These are phyloP conservation scores for Clitarchus hookeri DNA, from an alignment of 2,888 invertebrate species.

Conservation along the genomic window DNA sequence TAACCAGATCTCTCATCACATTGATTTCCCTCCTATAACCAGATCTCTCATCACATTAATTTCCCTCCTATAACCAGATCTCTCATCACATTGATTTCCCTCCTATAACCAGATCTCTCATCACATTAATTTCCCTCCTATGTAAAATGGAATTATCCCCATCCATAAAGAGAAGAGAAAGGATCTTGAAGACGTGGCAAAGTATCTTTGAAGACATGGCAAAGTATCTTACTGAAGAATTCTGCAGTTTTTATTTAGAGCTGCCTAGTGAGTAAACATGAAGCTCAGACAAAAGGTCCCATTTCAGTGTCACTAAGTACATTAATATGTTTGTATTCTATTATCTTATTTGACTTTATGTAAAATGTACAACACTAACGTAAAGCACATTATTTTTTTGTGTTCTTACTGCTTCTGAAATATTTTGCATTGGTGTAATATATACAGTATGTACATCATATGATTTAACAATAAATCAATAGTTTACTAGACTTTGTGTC, in stretches of 20 bases:
- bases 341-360: background rate
- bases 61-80: background rate
- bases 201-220: background rate
- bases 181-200: background rate
- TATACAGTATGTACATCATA: too few species aligned
- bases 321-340: background rate
- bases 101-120: background rate
- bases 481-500: too few species aligned
- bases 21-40: conserved; percentile 16
- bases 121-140: background rate
- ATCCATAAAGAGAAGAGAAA: conserved; percentile 8
- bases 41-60: background rate
- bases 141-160: background rate
- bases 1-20: background rate
- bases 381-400: too few species aligned
- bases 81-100: background rate
- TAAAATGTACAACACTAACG: background rate
- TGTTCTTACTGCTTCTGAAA: too few species aligned
- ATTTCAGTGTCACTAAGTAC: background rate
- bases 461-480: too few species aligned
- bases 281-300: background rate
- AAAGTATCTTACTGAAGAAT: too few species aligned
- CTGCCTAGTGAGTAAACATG: conserved; percentile 3
- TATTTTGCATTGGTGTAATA: too few species aligned
- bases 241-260: background rate